Conservation (phyloP, 2,797 vertebrate genomes). For the Brotogeris chrysoptera region DNA sequence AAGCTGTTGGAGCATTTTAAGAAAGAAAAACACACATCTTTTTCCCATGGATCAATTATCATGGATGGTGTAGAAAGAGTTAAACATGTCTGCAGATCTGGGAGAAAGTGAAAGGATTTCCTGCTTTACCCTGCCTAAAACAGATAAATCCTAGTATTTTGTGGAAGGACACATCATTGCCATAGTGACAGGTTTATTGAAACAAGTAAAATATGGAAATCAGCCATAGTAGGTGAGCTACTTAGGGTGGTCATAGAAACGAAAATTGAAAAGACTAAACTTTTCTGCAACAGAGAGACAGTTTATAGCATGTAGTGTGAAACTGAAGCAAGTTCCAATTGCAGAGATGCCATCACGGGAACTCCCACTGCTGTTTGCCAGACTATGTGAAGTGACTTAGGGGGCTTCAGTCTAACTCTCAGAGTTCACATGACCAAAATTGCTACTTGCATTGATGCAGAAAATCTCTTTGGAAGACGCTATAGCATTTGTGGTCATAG, state of each 20-base stretch:
- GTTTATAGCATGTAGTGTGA: background rate
- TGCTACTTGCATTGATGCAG: background rate
- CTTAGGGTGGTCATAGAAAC: background rate
- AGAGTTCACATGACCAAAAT: background rate
- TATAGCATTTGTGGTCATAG: rapidly evolving
- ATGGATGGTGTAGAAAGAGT: background rate
- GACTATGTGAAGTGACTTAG: background rate
- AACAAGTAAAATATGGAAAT: background rate
- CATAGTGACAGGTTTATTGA: background rate
- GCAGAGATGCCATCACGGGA: background rate
- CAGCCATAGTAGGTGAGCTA: background rate
- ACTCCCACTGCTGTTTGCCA: background rate
- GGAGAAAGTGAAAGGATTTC: background rate
- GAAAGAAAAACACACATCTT: background rate
- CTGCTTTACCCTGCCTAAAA: background rate
- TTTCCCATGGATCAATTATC: background rate
- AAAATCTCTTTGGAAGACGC: background rate
- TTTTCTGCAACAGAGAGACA: background rate
- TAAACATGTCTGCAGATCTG: background rate
- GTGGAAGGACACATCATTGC: background rate
- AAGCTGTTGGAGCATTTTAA: background rate
- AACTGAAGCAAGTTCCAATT: background rate
- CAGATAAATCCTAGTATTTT: background rate
- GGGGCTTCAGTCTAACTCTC: background rate
- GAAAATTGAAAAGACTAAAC: background rate